Percentiles rank a stretch among this genome's conserved stretches.
Evolutionary conservation across 2,797 vertebrate species (phyloP).

Genomic region (Odontamblyopus lacepedii): DNA sequence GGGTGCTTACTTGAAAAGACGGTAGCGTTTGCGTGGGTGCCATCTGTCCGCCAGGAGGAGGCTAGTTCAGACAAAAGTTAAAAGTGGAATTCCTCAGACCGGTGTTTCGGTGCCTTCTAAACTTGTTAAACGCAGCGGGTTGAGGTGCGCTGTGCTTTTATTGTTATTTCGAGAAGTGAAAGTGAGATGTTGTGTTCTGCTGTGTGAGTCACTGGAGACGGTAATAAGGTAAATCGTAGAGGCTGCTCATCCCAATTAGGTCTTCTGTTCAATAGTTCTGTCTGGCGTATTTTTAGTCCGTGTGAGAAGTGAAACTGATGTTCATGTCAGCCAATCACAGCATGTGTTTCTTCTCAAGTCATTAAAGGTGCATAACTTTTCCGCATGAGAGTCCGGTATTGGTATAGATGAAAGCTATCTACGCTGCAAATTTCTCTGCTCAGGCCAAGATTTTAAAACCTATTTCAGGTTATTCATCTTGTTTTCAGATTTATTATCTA

Average conservation of each 20-base stretch:
- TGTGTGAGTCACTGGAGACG: not conserved
- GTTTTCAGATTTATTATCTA: too few species aligned
- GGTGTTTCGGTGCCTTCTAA: not conserved
- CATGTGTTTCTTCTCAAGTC: not conserved
- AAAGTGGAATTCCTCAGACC: conserved; percentile 15
- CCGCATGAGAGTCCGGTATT: too few species aligned
- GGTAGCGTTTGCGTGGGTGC: conserved; percentile 22
- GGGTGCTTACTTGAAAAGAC: conserved; percentile 6
- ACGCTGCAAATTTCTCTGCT: too few species aligned
- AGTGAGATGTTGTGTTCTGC: not conserved
- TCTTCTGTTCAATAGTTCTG: not conserved
- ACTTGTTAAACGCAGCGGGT: conserved; percentile 17
- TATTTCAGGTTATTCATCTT: too few species aligned
- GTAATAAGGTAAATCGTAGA: not conserved
- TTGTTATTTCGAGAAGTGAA: not conserved
- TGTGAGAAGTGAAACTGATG: not conserved
- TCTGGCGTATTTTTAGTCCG: not conserved
- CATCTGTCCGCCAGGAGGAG: conserved; percentile 6
- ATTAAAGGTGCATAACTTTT: not conserved
- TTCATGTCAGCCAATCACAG: not conserved
- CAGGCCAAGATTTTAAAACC: too few species aligned
- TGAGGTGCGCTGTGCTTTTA: conserved; percentile 11
- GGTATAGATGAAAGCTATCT: too few species aligned
- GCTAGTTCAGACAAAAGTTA: conserved; percentile 32
- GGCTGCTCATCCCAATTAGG: not conserved